These are phyloP conservation scores for Drosophila monieri DNA, from an alignment of 2,888 invertebrate species.

Conservation along the genomic window DNA sequence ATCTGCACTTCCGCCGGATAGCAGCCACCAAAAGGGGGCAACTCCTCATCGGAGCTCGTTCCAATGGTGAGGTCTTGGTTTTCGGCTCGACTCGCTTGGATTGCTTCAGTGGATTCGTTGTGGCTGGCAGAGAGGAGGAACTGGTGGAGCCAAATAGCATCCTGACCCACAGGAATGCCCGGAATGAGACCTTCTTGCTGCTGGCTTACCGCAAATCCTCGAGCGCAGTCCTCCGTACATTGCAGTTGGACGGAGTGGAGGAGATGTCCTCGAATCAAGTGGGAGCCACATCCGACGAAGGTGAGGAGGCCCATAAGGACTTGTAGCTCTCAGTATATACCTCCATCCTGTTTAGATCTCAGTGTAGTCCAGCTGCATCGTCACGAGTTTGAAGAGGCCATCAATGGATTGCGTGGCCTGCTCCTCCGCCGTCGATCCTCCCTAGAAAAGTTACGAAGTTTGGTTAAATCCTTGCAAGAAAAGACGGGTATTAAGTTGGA, in stretches of 20 bases:
- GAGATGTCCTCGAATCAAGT: constrained; percentile 33
- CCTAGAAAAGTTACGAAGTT: constrained; percentile 56
- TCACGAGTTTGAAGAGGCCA: constrained; percentile 72
- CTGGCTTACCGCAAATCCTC: constrained; percentile 55
- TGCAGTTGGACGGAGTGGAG: constrained; percentile 63
- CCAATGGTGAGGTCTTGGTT: constrained; percentile 69
- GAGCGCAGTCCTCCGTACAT: constrained; percentile 66
- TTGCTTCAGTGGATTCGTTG: constrained; percentile 75
- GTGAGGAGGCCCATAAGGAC: constrained; percentile 17
- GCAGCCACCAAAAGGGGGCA: constrained; percentile 51
- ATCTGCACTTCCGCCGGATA: constrained; percentile 72
- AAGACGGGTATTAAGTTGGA: neutral
- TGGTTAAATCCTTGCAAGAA: constrained; percentile 5
- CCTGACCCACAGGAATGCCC: constrained; percentile 59
- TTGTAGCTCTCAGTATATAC: too few species aligned
- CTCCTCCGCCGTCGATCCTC: constrained; percentile 67
- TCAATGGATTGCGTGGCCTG: constrained; percentile 66
- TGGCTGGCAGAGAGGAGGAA: constrained; percentile 29
- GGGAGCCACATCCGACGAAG: constrained; percentile 48
- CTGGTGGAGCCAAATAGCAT: constrained; percentile 56
- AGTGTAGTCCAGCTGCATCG: constrained; percentile 70
- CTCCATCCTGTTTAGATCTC: constrained; percentile 45
- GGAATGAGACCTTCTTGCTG: constrained; percentile 71
- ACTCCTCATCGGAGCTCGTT: constrained; percentile 69
- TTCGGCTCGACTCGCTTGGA: constrained; percentile 76